Percentiles rank a stretch among this genome's conserved stretches.
Conservation (phyloP, 92 coral and sea anemone genomes). For the Anthopleura xanthogrammica region DNA sequence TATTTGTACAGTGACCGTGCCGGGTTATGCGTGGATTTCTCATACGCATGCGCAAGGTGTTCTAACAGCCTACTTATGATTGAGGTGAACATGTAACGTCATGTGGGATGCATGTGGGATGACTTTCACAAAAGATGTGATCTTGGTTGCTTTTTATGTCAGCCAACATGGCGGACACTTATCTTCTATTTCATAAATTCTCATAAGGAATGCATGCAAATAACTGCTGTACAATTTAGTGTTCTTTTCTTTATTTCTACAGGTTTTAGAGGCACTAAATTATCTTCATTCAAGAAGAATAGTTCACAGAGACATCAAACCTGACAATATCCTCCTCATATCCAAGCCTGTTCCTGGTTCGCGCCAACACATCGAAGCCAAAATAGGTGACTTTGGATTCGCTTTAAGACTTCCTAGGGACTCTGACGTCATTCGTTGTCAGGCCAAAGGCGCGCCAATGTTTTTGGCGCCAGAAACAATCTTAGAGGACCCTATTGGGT, state of each 20-base stretch:
- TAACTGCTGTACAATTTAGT: too few species aligned
- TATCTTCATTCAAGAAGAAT: conserved; percentile 78
- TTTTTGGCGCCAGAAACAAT: conserved; percentile 97
- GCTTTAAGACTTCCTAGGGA: conserved; percentile 66
- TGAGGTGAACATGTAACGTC: too few species aligned
- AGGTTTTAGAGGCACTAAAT: conserved; percentile 78
- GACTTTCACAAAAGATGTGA: too few species aligned
- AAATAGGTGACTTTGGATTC: conserved; percentile 86
- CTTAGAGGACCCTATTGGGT: conserved; percentile 77
- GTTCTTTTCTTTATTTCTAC: neutral
- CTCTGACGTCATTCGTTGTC: conserved; percentile 63
- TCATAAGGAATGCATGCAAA: too few species aligned
- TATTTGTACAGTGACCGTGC: too few species aligned
- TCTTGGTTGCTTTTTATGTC: too few species aligned
- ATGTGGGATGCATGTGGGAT: too few species aligned
- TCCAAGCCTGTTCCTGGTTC: conserved; percentile 30
- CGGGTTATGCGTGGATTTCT: too few species aligned
- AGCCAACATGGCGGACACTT: too few species aligned
- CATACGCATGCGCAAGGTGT: too few species aligned
- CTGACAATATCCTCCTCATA: conserved; percentile 83
- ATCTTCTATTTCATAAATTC: too few species aligned
- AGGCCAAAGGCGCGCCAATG: conserved; percentile 90
- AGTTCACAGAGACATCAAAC: conserved; percentile 89
- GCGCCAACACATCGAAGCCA: conserved; percentile 61
- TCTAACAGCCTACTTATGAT: too few species aligned